Evolutionary conservation across 2,888 invertebrate genomes (phyloP), one percentile per base, ranked within the genome.

Genomic region (Leptopilina drosophilae): DNA sequence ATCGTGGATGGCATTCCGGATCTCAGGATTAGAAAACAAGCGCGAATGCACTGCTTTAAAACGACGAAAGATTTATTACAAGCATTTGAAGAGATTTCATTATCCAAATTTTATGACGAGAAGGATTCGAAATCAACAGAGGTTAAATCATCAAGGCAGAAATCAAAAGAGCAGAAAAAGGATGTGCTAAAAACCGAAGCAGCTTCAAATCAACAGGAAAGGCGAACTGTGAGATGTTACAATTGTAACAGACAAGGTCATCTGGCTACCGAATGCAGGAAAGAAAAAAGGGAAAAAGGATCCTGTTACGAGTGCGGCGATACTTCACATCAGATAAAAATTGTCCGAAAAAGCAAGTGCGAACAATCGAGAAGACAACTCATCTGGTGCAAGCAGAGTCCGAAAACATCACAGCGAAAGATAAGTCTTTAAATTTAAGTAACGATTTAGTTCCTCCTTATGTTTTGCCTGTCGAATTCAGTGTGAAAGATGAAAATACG

Each of bases 1-100:
- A 9, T 85, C 0, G 82, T 86, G 33, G 83, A 84, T 2, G 84
- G 84, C 1, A 84, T 85, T 53, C 80, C 80, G 5, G 83, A 83
- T 26, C 9, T 59, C 0, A 49, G 33, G 4, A 49, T 84, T 9
- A 81, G 78, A 56, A 77, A 80, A 20, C 84, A 85, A 64, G 84
- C 85, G 2, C 66, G 82, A 0, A 81, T 85, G 42, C 64, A 77
- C 46, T 69, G 80, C 4, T 85, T 84, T 15, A 15, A 64, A 4
- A 53, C 76, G 0, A 33, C 79, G 20, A 11, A 42, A 2, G 82
- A 79, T 5, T 56, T 84, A 42, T 77, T 83, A 15, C 67, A 81
- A 42, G 82, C 85, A 5, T 85, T 84, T 62, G 78, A 79, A 64
- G 26, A 64, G 14, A 64, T 64, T 33, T 33, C 33, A 3, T 33